Percentiles rank a stretch among this genome's conserved stretches.
Conservation (phyloP, 2,888 invertebrate species). For the Oegoconia quadripuncta region DNA sequence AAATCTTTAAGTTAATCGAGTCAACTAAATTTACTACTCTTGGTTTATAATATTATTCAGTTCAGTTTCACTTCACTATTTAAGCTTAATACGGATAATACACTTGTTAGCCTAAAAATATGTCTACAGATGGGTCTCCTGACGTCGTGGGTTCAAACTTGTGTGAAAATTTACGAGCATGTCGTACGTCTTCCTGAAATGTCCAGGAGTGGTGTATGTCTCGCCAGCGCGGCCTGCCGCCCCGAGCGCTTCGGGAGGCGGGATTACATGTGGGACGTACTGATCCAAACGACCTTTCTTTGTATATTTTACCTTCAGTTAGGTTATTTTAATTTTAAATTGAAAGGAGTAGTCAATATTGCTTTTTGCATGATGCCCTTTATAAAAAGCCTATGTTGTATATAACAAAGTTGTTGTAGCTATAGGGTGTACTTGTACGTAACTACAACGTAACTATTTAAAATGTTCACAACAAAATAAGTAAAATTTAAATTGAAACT, state of each 20-base stretch:
- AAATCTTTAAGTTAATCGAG: no score
- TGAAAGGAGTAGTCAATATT: no score
- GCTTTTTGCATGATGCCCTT: no score
- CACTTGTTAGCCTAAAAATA: slow-evolving; percentile 28
- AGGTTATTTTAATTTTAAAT: slow-evolving; percentile 12
- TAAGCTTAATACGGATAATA: slow-evolving; percentile 11
- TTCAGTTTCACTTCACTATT: no score
- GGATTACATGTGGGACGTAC: slow-evolving; percentile 33
- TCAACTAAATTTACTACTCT: no score
- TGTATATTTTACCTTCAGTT: slow-evolving; percentile 13
- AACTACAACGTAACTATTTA: no score
- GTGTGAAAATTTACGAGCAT: slow-evolving; percentile 58
- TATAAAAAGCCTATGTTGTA: no score
- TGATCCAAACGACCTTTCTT: slow-evolving; percentile 28
- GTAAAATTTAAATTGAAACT: no score
- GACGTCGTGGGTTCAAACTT: slow-evolving; percentile 45
- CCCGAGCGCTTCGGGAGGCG: slow-evolving; percentile 17
- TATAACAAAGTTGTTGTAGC: no score
- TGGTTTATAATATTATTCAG: no score
- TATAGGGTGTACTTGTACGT: no score
- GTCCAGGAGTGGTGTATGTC: slow-evolving; percentile 34
- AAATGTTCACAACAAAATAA: no score
- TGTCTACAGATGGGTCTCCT: slow-evolving; percentile 28
- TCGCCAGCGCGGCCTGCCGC: slow-evolving; percentile 23
- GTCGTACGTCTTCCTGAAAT: slow-evolving; percentile 50